phyloP scores from a whole-genome alignment of 2,113 vertebrate species.

The Rhea pennata region DNA sequence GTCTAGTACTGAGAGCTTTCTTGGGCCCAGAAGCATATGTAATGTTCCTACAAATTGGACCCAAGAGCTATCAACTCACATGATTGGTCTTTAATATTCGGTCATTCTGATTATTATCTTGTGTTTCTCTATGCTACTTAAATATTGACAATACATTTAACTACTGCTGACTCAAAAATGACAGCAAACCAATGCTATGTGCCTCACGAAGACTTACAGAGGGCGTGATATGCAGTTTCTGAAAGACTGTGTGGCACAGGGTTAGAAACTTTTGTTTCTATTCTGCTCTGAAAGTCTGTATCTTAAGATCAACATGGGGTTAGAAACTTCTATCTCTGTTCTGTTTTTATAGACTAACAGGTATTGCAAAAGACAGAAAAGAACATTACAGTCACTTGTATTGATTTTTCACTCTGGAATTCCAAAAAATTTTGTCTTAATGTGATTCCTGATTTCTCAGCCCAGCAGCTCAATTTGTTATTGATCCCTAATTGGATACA shows the following conservation, averaged over 20 bases:
- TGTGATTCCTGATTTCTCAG: background rate
- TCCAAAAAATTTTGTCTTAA: background rate
- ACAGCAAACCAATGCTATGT: background rate
- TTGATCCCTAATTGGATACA: background rate
- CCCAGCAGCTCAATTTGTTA: background rate
- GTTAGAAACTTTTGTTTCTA: background rate
- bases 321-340: background rate
- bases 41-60: background rate
- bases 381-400: background rate
- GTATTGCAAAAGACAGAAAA: background rate
- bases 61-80: background rate
- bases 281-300: background rate
- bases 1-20: background rate
- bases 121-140: background rate
- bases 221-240: background rate
- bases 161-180: background rate
- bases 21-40: background rate
- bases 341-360: background rate
- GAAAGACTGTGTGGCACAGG: background rate
- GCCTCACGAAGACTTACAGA: background rate
- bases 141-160: background rate
- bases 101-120: background rate
- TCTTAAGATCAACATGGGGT: background rate
- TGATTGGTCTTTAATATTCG: background rate
- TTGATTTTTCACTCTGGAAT: background rate